Evolutionary conservation across 2,888 invertebrate species (phyloP).

Genomic region (Noctua pronuba): DNA sequence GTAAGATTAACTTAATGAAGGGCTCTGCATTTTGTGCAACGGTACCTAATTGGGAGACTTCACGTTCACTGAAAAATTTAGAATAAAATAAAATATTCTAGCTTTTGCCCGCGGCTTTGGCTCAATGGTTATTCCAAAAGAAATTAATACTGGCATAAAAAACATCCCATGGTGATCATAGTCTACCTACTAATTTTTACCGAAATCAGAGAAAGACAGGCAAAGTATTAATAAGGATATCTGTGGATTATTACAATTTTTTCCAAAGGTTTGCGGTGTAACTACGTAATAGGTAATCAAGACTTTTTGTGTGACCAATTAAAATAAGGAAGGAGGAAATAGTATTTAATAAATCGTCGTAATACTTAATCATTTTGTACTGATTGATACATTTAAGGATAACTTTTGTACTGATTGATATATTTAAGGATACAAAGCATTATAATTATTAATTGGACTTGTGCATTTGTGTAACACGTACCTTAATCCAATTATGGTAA

Average conservation of each 20-base stretch:
- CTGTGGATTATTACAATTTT: background rate
- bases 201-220: background rate
- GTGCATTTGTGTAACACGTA: background rate
- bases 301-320: constrained; percentile 23
- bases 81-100: too few relatives aligned
- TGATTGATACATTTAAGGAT: constrained; percentile 14
- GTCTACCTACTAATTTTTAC: background rate
- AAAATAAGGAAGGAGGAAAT: constrained; percentile 39
- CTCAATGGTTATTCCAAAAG: background rate
- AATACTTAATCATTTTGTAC: background rate
- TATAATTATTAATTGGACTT: background rate
- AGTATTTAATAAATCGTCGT: constrained; percentile 7
- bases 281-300: constrained; percentile 7
- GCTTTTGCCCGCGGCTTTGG: background rate
- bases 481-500: background rate
- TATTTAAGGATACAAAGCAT: background rate
- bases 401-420: constrained; percentile 15
- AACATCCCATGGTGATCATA: background rate
- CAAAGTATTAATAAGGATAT: background rate
- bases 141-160: background rate
- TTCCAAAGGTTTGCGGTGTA: background rate
- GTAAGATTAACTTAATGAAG: background rate
- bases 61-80: background rate
- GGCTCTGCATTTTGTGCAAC: background rate
- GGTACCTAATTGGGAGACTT: background rate